A percentile compares a stretch with the other conserved stretches of the same genome.
phyloP scores from a whole-genome alignment of 30 jellyfish, hydroid and myxozoan species.

The Hydractinia symbiolongicarpus region DNA sequence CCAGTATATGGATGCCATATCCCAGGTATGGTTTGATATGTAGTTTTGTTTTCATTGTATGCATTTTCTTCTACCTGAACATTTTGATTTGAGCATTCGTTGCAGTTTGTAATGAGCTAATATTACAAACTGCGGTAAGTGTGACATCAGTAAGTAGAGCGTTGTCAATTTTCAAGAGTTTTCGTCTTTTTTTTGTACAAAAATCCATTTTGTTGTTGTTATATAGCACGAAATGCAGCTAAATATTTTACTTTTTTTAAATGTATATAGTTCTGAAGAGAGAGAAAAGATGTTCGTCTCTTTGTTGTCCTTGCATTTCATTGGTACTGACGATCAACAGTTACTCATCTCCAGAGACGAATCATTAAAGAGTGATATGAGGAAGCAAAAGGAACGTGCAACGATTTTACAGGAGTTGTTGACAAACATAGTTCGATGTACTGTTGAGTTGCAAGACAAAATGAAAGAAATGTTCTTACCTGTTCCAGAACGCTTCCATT shows the following conservation, averaged over 20 bases:
- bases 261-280: slow-evolving; percentile 40
- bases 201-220: too few species aligned
- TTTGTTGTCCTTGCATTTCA: slow-evolving; percentile 42
- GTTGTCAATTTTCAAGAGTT: too few species aligned
- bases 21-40: neutral
- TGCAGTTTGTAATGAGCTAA: too few species aligned
- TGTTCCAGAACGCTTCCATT: slow-evolving; percentile 54
- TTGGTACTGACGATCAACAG: slow-evolving; percentile 15
- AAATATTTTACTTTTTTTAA: too few species aligned
- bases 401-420: slow-evolving; percentile 30
- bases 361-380: slow-evolving; percentile 31
- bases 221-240: too few species aligned
- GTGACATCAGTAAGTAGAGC: too few species aligned
- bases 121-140: too few species aligned
- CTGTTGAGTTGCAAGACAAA: slow-evolving; percentile 65
- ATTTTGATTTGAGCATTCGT: too few species aligned
- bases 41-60: neutral
- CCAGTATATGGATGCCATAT: neutral
- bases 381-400: slow-evolving; percentile 26
- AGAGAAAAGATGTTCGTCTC: slow-evolving; percentile 31
- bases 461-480: slow-evolving; percentile 54
- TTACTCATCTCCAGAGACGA: slow-evolving; percentile 17
- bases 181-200: too few species aligned
- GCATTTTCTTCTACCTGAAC: too few species aligned
- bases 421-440: slow-evolving; percentile 29